Evolutionary conservation across 2,113 vertebrate species (phyloP).

Genomic region (Brevimyrus niger): DNA sequence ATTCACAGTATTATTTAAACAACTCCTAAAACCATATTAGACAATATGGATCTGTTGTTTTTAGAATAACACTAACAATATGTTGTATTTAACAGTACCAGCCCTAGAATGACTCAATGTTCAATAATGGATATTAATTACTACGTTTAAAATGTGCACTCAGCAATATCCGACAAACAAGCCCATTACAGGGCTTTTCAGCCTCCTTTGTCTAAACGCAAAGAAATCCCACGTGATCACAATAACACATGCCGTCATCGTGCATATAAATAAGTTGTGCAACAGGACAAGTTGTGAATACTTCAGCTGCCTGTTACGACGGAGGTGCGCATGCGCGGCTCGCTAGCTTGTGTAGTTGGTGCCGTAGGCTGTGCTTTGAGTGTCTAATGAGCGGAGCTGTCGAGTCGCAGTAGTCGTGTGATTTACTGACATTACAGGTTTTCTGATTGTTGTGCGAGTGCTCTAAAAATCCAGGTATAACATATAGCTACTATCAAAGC

Average conservation of each 20-base stretch:
- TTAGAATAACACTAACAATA: neutral
- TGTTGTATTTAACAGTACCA: neutral
- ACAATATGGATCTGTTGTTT: neutral
- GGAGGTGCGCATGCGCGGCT: neutral
- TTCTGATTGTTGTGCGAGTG: neutral
- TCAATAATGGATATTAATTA: neutral
- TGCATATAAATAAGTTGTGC: neutral
- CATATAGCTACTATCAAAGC: neutral
- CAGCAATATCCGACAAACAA: neutral
- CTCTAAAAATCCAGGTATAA: neutral
- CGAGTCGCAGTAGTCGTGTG: neutral
- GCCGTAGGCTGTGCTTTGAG: neutral
- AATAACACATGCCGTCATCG: conserved; percentile 10
- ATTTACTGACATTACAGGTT: neutral
- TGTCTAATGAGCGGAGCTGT: neutral
- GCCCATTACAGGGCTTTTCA: conserved; percentile 28
- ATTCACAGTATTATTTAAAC: neutral
- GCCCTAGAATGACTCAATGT: neutral
- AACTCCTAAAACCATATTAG: neutral
- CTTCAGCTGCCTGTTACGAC: neutral
- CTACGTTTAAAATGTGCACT: neutral
- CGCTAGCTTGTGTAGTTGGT: neutral
- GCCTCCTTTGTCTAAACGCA: conserved; percentile 30
- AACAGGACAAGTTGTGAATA: neutral
- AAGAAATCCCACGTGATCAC: neutral